phyloP scores from a whole-genome alignment of 2,797 vertebrate genomes.

The Cyprinella venusta region DNA sequence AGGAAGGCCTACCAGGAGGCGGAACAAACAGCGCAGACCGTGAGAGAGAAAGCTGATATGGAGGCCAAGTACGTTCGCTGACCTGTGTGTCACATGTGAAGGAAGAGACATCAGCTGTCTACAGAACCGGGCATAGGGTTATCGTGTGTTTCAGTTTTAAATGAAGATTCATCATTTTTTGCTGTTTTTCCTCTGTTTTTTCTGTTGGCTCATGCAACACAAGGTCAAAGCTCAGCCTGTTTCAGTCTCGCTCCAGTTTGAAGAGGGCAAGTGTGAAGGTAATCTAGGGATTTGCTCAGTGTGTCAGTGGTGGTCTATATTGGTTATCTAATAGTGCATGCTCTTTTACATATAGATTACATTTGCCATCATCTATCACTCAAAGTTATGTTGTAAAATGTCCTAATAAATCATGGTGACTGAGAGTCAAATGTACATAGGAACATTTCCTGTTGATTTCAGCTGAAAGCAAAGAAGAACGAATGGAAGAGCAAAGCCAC shows the following conservation, averaged over 20 bases:
- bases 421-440: neutral
- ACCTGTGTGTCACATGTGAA: constrained; percentile 23
- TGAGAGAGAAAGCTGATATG: constrained; percentile 94
- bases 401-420: neutral
- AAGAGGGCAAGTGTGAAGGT: constrained; percentile 98
- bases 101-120: constrained; percentile 37
- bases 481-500: constrained; percentile 96
- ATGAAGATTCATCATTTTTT: neutral
- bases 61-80: constrained; percentile 88
- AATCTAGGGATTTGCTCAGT: constrained; percentile 24
- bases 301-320: neutral
- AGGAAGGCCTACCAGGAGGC: constrained; percentile 98
- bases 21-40: constrained; percentile 93
- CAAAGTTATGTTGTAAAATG: neutral
- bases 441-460: constrained; percentile 41
- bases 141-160: neutral
- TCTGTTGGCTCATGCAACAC: neutral
- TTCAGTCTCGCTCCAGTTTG: constrained; percentile 97
- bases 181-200: constrained; percentile 48
- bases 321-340: neutral
- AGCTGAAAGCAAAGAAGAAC: constrained; percentile 94
- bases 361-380: neutral
- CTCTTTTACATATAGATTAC: neutral
- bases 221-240: constrained; percentile 97
- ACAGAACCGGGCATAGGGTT: neutral